Percentiles rank a stretch among this genome's conserved stretches.
phyloP scores from a whole-genome alignment of 2,888 invertebrate genomes.

The Cephus runcator region DNA sequence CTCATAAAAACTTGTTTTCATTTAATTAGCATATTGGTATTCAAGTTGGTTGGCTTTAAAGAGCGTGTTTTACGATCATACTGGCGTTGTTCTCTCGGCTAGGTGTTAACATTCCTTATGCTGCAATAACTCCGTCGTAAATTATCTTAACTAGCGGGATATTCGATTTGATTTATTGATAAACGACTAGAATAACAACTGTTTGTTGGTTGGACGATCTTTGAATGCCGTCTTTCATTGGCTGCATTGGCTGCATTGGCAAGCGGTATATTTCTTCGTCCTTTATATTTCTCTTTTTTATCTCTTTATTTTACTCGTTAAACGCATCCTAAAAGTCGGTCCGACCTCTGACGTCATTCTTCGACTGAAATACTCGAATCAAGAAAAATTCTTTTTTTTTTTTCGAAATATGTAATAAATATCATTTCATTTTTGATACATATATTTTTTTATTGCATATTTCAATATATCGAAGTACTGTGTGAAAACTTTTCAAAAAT shows the following conservation, averaged over 20 bases:
- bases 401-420: background rate
- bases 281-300: background rate
- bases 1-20: constrained; percentile 32
- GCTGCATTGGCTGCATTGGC: background rate
- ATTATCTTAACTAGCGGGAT: constrained; percentile 27
- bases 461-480: background rate
- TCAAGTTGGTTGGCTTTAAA: constrained; percentile 28
- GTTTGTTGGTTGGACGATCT: background rate
- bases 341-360: background rate
- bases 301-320: background rate
- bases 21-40: constrained; percentile 44
- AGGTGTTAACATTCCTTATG: constrained; percentile 34
- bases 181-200: constrained; percentile 5
- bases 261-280: background rate
- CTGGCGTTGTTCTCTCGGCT: constrained; percentile 25
- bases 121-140: constrained; percentile 33
- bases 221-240: constrained; percentile 5
- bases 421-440: background rate
- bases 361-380: background rate
- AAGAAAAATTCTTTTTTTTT: background rate
- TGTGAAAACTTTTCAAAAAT: background rate
- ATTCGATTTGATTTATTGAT: constrained; percentile 34
- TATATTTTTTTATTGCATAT: background rate
- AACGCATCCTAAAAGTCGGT: background rate
- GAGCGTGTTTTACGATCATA: constrained; percentile 32